phyloP scores from a whole-genome alignment of 2,113 vertebrate species.

The Nettapus auritus region DNA sequence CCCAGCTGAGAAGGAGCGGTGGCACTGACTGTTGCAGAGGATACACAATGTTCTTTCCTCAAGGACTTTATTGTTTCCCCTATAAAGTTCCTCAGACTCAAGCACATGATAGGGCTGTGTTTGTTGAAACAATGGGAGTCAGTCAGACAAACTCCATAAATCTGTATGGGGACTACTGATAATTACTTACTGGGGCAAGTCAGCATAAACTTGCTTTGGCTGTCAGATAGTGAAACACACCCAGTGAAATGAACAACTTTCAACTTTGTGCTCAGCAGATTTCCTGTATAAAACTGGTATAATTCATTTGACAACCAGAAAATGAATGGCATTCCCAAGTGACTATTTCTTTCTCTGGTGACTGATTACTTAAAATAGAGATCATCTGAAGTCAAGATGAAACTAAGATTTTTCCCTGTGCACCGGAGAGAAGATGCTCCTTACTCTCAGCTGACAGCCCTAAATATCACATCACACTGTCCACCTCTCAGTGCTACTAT shows the following conservation, averaged over 20 bases:
- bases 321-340: background rate
- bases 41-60: background rate
- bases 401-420: background rate
- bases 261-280: background rate
- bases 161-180: background rate
- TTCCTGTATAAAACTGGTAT: background rate
- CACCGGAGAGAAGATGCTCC: background rate
- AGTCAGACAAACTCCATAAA: background rate
- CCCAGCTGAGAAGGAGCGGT: rapidly evolving
- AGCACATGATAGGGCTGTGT: background rate
- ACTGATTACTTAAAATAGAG: background rate
- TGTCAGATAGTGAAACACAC: background rate
- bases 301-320: background rate
- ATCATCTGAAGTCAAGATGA: background rate
- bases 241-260: background rate
- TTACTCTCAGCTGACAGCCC: background rate
- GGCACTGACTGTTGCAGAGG: background rate
- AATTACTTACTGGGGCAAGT: background rate
- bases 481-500: background rate
- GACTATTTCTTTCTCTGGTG: background rate
- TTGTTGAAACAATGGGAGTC: background rate
- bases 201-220: background rate
- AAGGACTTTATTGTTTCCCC: background rate
- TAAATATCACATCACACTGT: background rate
- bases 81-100: background rate